Percentiles rank a stretch among this genome's conserved stretches.
These are phyloP conservation scores for Mionectes macconnelli DNA, from an alignment of 2,113 vertebrate species.

Conservation along the genomic window DNA sequence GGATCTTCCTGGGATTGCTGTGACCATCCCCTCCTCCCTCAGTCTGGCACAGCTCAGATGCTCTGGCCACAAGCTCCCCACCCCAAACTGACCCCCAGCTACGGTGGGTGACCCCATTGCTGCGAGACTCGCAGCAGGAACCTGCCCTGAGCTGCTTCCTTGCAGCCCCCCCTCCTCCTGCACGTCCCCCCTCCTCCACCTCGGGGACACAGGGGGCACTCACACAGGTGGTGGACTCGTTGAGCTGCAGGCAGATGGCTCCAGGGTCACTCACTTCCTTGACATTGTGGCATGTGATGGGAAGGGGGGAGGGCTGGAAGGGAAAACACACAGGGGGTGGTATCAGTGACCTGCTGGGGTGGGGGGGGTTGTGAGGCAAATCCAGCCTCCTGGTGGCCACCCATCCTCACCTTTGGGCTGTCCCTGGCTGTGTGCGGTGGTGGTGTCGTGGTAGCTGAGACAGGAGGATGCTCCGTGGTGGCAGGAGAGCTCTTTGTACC, in stretches of 20 bases:
- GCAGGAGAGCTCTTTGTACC: fast-evolving
- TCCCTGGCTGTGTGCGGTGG: fast-evolving
- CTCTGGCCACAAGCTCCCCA: neutral
- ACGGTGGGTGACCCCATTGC: neutral
- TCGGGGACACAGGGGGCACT: constrained; percentile 26
- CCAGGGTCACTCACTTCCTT: constrained; percentile 3
- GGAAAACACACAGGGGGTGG: neutral
- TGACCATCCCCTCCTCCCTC: neutral
- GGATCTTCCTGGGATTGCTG: neutral
- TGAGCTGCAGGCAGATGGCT: constrained; percentile 69
- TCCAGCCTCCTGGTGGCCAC: fast-evolving
- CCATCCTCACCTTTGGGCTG: neutral
- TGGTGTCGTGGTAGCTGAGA: fast-evolving
- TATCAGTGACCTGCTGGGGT: fast-evolving
- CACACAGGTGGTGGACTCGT: constrained; percentile 64
- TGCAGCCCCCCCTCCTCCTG: neutral
- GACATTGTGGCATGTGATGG: constrained; percentile 40
- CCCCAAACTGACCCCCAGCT: fast-evolving
- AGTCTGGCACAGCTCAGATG: neutral
- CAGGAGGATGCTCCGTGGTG: fast-evolving
- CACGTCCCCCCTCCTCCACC: neutral
- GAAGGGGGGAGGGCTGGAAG: neutral
- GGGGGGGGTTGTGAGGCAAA: fast-evolving
- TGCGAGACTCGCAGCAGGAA: neutral
- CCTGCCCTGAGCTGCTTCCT: neutral